Evolutionary conservation across 2,113 vertebrate genomes (phyloP).

Genomic region (Isurus oxyrinchus): DNA sequence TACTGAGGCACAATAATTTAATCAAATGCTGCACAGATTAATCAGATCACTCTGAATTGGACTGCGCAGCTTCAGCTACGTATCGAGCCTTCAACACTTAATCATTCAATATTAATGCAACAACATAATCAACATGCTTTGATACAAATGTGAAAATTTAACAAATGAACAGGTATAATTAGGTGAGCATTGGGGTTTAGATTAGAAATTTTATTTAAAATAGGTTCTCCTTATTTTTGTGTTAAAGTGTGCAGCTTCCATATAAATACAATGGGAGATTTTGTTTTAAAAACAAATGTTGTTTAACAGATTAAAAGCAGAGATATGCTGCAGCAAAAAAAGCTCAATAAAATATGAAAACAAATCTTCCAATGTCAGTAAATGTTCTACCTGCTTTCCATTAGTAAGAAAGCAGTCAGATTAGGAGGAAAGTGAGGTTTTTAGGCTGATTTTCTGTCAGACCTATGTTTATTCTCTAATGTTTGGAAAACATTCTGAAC

Average conservation of each 20-base stretch:
- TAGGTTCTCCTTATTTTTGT: background rate
- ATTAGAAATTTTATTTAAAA: background rate
- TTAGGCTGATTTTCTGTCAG: conserved; percentile 16
- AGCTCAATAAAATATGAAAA: background rate
- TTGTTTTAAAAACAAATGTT: background rate
- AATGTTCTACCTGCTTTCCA: background rate
- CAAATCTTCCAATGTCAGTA: conserved; percentile 8
- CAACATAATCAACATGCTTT: background rate
- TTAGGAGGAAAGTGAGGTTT: background rate
- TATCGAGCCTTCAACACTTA: conserved; percentile 1
- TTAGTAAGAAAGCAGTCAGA: background rate
- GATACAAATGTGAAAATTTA: background rate
- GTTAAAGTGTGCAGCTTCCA: background rate
- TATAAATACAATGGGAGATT: background rate
- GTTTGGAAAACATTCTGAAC: conserved; percentile 8
- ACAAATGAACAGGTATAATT: background rate
- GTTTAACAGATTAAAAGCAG: background rate
- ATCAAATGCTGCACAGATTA: background rate
- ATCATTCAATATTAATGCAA: background rate
- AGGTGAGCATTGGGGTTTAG: background rate
- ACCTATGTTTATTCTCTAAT: background rate
- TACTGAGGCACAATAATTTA: background rate
- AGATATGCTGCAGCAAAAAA: background rate
- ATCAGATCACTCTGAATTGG: background rate
- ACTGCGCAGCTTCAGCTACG: background rate